Conservation (phyloP, 2,888 invertebrate species). For the Corythucha ciliata region DNA sequence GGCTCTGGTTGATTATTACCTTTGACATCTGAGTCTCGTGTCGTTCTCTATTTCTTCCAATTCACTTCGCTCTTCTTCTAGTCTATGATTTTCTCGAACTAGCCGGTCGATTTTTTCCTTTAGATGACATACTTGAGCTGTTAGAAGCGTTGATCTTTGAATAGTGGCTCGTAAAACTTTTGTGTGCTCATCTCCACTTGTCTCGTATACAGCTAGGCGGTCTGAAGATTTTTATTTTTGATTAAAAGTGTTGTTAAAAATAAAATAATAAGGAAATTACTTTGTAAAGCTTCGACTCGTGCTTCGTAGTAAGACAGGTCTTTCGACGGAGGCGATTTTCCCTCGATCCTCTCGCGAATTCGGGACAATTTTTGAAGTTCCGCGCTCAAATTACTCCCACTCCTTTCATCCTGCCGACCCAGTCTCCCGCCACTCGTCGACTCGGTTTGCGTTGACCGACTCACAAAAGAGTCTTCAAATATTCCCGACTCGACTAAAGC, state of each 20-base stretch:
- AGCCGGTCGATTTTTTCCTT: constrained; percentile 48
- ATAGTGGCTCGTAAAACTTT: constrained; percentile 53
- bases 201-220: constrained; percentile 57
- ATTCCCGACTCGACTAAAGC: constrained; percentile 54
- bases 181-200: constrained; percentile 53
- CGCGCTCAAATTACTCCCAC: constrained; percentile 46
- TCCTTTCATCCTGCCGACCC: no score
- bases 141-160: constrained; percentile 52
- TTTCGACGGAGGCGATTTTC: constrained; percentile 44
- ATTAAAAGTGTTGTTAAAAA: no score
- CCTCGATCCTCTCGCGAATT: constrained; percentile 52
- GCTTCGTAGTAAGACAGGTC: constrained; percentile 26
- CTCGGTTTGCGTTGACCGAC: constrained; percentile 50
- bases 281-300: constrained; percentile 18
- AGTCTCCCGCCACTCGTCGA: constrained; percentile 11
- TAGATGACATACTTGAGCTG: constrained; percentile 44
- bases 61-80: constrained; percentile 64
- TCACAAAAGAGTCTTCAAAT: constrained; percentile 47
- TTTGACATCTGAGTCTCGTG: constrained; percentile 54
- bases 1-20: constrained; percentile 31
- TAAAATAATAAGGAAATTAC: no score
- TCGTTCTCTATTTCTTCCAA: constrained; percentile 68
- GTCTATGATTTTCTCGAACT: constrained; percentile 52
- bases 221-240: no score
- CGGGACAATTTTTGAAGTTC: constrained; percentile 56